A percentile compares a stretch with the other conserved stretches of the same genome.
Evolutionary conservation across 30 jellyfish, hydroid and myxozoan genomes (phyloP).

Genomic region (Chrysaora quinquecirrha): DNA sequence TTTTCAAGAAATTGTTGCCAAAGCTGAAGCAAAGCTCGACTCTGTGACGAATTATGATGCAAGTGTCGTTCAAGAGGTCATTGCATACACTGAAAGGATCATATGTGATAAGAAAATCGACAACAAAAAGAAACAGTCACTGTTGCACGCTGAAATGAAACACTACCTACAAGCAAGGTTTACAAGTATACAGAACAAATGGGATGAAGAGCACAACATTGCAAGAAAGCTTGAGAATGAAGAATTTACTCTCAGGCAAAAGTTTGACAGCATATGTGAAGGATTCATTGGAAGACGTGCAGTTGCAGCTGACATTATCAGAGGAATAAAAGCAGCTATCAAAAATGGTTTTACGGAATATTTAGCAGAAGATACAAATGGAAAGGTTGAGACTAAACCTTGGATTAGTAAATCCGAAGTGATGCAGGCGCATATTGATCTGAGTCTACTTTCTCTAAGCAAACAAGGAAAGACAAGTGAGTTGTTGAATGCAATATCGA

Average conservation of each 20-base stretch:
- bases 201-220: no score
- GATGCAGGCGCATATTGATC: not conserved
- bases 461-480: not conserved
- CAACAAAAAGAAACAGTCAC: not conserved
- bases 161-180: no score
- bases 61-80: not conserved
- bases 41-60: not conserved
- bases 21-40: not conserved
- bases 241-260: no score
- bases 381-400: no score
- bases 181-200: no score
- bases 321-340: not conserved
- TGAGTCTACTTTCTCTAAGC: not conserved
- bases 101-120: not conserved
- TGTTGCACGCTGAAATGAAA: slow-evolving; percentile 5
- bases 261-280: no score
- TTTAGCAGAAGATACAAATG: no score
- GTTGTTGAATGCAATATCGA: not conserved
- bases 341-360: no score
- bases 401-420: no score
- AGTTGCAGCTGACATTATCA: no score
- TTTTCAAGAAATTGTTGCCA: not conserved
- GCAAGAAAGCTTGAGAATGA: no score
- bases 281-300: no score
- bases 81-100: not conserved